Evolutionary conservation across 2,113 vertebrate genomes (phyloP), one percentile per base, ranked within the genome.

Genomic region (Hippocampus abdominalis): DNA sequence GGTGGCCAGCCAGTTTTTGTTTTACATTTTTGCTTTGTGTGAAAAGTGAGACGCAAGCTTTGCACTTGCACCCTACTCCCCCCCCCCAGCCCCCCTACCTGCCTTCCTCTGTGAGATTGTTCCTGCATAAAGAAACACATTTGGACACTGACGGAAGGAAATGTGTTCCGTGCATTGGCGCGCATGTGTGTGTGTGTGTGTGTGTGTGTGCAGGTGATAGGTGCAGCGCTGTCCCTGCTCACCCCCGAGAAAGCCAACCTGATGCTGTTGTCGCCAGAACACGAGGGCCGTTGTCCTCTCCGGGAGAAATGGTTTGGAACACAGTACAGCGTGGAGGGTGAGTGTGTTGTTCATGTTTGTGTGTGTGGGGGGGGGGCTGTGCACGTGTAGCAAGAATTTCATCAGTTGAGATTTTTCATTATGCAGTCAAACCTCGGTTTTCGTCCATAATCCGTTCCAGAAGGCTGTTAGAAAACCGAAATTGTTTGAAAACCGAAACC

Each of bases 251-350:
- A 89, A 86, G 95, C 95, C 76, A 99, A 98, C 86, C 89, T 99
- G 15, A 93, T 98, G 88, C 83, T 98, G 71, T 84, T 98, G 70
- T 99, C 97, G 70, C 96, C 96, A 77, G 92, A 94, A 86, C 95
- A 99, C 1, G 95, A 98, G 82, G 96, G 95, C 84, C 94, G 85
- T 63, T 98, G 96, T 87, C 87, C 91, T 57, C 92, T 94, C 21
- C 93, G 90, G 77, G 97, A 99, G 91, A 94, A 92, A 86, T 99
- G 96, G 96, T 98, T 98, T 91, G 96, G 96, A 60, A 98, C 97
- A 0, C 94, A 95, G 39, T 99, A 99, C 89, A 94, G 91, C 40
- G n/a, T 94, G 80, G 94, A 98, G 93, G 96, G 97, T 98, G 39
- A 42, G 82, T 78, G 27, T 73, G 4, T 72, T 48, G 10, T 70